phyloP scores from a whole-genome alignment of 2,113 vertebrate genomes.

The Hyaena hyaena region DNA sequence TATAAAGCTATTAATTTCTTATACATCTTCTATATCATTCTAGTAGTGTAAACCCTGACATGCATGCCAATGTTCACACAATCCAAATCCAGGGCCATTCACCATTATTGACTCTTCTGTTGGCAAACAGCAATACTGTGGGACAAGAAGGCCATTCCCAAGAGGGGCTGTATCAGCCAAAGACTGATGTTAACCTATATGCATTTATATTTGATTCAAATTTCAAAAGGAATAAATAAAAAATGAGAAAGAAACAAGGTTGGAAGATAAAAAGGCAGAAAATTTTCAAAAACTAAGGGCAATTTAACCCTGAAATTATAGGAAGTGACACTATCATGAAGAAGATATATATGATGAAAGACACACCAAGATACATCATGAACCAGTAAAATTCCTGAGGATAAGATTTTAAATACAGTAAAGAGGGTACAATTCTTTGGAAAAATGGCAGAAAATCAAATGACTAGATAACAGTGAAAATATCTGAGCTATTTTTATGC shows the following conservation, averaged over 20 bases:
- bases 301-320: background rate
- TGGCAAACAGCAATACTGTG: background rate
- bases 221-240: background rate
- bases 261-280: background rate
- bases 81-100: background rate
- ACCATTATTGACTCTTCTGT: background rate
- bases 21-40: background rate
- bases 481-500: background rate
- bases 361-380: background rate
- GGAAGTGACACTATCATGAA: background rate
- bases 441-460: background rate
- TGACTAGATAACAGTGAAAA: background rate
- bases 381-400: background rate
- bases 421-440: background rate
- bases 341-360: background rate
- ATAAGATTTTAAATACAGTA: background rate
- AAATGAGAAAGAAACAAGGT: background rate
- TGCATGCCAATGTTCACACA: rapidly evolving
- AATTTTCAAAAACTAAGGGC: background rate
- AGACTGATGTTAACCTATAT: background rate
- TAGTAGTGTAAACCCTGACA: background rate
- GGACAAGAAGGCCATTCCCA: background rate
- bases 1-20: background rate
- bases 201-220: background rate
- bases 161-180: background rate